These are phyloP conservation scores for Phorcus lineatus DNA, from an alignment of 2,888 invertebrate species.

Conservation along the genomic window DNA sequence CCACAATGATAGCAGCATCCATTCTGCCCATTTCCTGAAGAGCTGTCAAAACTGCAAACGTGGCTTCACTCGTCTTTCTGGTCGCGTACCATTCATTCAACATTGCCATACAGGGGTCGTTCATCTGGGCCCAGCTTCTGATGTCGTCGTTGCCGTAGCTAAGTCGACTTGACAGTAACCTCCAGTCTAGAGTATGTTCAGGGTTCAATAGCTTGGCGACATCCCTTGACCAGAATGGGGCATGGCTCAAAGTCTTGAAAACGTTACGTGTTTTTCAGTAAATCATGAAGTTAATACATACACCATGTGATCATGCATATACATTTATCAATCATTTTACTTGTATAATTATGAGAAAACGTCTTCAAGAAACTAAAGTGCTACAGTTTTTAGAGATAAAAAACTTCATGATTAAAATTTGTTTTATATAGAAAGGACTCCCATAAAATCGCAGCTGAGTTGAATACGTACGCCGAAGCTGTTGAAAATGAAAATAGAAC, in stretches of 20 bases:
- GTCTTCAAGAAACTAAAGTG: too few relatives aligned
- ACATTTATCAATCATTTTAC: too few relatives aligned
- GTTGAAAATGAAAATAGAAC: too few relatives aligned
- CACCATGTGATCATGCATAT: too few relatives aligned
- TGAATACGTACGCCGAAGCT: too few relatives aligned
- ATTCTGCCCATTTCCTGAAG: conserved; percentile 68
- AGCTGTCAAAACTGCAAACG: conserved; percentile 56
- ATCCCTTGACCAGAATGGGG: conserved; percentile 71
- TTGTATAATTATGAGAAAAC: too few relatives aligned
- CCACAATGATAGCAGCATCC: conserved; percentile 69
- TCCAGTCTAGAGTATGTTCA: conserved; percentile 66
- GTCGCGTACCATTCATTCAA: conserved; percentile 71
- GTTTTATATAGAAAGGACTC: too few relatives aligned
- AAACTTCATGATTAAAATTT: too few relatives aligned
- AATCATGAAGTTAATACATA: too few relatives aligned
- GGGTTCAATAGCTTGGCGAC: conserved; percentile 69
- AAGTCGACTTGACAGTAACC: conserved; percentile 67
- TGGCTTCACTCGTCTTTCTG: conserved; percentile 69
- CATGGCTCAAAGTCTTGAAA: conserved; percentile 70
- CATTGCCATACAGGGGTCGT: conserved; percentile 72
- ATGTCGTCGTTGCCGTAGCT: conserved; percentile 72
- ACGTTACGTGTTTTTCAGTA: too few relatives aligned
- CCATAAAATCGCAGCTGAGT: too few relatives aligned
- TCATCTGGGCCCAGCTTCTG: conserved; percentile 68
- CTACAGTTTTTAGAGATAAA: too few relatives aligned